A percentile compares a stretch with the other conserved stretches of the same genome.
Evolutionary conservation across 1,140 invertebrate genomes (phyloP).

Genomic region (Plutomurus gul): DNA sequence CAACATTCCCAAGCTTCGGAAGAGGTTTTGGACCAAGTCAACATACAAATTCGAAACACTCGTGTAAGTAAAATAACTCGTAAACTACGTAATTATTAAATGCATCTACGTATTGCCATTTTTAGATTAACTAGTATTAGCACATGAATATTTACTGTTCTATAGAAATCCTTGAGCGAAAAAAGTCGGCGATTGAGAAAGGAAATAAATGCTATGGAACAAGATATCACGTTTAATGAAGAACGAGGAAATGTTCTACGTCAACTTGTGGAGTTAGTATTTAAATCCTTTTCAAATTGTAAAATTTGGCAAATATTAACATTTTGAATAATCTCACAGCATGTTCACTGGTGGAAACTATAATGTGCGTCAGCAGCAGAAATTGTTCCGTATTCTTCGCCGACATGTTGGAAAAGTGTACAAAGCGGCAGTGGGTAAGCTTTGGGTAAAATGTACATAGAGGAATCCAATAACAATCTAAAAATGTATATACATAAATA

Average conservation of each 20-base stretch:
- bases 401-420: conserved; percentile 49
- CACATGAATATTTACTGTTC: not conserved
- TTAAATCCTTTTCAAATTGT: not conserved
- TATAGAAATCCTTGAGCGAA: conserved; percentile 31
- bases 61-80: conserved; percentile 25
- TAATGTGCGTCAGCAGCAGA: conserved; percentile 50
- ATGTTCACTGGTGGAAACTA: conserved; percentile 53
- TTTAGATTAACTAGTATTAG: not conserved
- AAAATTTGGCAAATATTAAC: not conserved
- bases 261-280: conserved; percentile 37
- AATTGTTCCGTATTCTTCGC: conserved; percentile 45
- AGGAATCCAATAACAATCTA: not conserved
- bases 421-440: conserved; percentile 24
- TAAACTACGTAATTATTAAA: no score
- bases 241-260: conserved; percentile 11
- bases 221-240: conserved; percentile 40
- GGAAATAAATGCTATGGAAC: conserved; percentile 39
- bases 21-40: conserved; percentile 47
- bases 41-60: conserved; percentile 39
- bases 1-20: conserved; percentile 50
- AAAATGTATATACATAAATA: not conserved
- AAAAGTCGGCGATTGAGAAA: conserved; percentile 31
- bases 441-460: no score
- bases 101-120: not conserved
- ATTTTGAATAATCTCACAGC: not conserved